Evolutionary conservation across 2,797 vertebrate species (phyloP).

Genomic region (Halcyon badia): DNA sequence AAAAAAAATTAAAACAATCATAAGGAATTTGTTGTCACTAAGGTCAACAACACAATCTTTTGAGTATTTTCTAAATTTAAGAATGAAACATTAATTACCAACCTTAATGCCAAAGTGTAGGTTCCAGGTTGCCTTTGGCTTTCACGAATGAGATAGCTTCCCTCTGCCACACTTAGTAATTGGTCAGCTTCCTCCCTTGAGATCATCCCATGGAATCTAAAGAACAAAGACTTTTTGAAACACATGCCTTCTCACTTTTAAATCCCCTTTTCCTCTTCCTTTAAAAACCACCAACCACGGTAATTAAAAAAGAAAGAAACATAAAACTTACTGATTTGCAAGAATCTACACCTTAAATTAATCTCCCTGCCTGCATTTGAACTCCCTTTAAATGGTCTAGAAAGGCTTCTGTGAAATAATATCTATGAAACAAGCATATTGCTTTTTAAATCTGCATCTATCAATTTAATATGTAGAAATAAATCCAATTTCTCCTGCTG

Average conservation of each 20-base stretch:
- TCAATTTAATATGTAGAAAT: conserved; percentile 27
- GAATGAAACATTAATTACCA: conserved; percentile 73
- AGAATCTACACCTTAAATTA: conserved; percentile 14
- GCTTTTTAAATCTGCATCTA: not conserved
- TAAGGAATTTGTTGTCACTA: conserved; percentile 1
- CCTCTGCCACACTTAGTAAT: conserved; percentile 94
- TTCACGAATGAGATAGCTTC: conserved; percentile 98
- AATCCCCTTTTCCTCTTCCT: not conserved
- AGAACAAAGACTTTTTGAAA: conserved; percentile 64
- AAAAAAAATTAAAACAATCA: not conserved
- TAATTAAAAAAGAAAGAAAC: conserved; percentile 28
- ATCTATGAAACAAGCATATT: not conserved
- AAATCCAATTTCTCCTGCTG: conserved; percentile 30
- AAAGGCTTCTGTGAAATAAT: not conserved
- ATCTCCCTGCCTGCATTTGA: conserved; percentile 6
- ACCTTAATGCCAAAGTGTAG: conserved; percentile 97
- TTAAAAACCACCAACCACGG: not conserved
- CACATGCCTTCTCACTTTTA: not conserved
- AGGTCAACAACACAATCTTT: conserved; percentile 48
- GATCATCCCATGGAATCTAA: conserved; percentile 97
- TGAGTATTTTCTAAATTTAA: conserved; percentile 59
- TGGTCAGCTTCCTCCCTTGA: conserved; percentile 96
- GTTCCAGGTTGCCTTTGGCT: conserved; percentile 98
- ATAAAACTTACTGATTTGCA: not conserved
- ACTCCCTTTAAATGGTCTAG: conserved; percentile 27